These are phyloP conservation scores for Hoplodrina blanda DNA, from an alignment of 2,888 invertebrate species.

Conservation along the genomic window DNA sequence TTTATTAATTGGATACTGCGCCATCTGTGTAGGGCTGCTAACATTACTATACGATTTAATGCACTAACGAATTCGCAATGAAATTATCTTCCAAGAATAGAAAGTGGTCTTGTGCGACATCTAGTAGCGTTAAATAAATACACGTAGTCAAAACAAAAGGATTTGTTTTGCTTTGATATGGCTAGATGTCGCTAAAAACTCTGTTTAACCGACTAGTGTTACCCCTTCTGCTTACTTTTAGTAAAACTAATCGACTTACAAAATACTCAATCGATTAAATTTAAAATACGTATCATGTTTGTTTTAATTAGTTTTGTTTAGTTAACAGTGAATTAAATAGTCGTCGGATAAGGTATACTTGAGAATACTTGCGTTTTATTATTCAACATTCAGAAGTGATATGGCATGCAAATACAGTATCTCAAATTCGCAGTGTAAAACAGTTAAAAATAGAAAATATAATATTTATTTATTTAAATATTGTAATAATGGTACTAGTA, in stretches of 20 bases:
- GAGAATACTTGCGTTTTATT: no score
- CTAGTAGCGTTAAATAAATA: conserved; percentile 1
- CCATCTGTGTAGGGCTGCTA: conserved; percentile 11
- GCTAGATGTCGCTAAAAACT: neutral
- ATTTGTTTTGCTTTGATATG: neutral
- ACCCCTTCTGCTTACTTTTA: neutral
- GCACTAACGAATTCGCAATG: neutral
- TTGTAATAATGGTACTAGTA: no score
- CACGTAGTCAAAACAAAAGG: neutral
- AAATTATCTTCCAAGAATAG: neutral
- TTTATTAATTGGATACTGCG: neutral
- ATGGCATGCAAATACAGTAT: neutral
- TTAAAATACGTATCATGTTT: neutral
- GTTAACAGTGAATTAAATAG: no score
- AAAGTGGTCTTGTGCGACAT: conserved; percentile 21
- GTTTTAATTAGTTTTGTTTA: no score
- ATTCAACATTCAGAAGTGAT: no score
- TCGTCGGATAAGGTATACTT: no score
- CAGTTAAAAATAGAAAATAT: no score
- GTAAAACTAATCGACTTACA: neutral
- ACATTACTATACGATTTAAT: neutral
- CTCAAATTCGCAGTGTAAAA: neutral
- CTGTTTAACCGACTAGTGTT: conserved; percentile 33
- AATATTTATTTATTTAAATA: no score
- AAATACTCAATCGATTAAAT: neutral